A percentile compares a stretch with the other conserved stretches of the same genome.
phyloP scores from a whole-genome alignment of 2,888 invertebrate genomes.

The Gerosis bhagava region DNA sequence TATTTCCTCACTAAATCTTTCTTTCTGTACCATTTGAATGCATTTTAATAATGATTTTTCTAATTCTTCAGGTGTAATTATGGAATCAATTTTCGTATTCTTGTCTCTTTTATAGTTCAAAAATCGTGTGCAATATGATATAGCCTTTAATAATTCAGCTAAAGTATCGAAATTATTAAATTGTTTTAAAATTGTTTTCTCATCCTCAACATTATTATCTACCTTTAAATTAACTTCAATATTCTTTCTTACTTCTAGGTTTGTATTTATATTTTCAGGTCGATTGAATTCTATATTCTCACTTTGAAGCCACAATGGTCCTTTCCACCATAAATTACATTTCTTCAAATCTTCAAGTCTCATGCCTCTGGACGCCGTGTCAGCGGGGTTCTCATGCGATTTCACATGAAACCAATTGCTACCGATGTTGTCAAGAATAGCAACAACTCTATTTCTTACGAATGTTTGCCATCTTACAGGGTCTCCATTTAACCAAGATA shows the following conservation, averaged over 20 bases:
- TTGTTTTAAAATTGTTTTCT: background rate
- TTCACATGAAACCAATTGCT: slow-evolving; percentile 26
- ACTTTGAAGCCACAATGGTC: slow-evolving; percentile 21
- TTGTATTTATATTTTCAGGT: slow-evolving; percentile 1
- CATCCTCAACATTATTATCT: too few relatives aligned
- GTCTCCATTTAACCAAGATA: slow-evolving; percentile 27
- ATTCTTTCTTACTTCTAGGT: too few relatives aligned
- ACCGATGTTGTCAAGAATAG: too few relatives aligned
- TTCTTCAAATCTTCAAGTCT: too few relatives aligned
- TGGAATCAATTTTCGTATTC: background rate
- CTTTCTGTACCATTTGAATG: slow-evolving; percentile 27
- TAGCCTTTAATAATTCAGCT: slow-evolving; percentile 4
- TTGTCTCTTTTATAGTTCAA: background rate
- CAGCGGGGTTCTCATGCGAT: slow-evolving; percentile 36
- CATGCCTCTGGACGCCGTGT: slow-evolving; percentile 38
- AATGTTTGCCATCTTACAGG: slow-evolving; percentile 27
- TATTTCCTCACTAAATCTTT: slow-evolving; percentile 24
- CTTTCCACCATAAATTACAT: too few relatives aligned
- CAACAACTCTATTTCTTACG: slow-evolving; percentile 23
- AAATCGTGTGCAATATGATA: slow-evolving; percentile 6
- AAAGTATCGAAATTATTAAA: slow-evolving; percentile 1
- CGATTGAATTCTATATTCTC: slow-evolving; percentile 8
- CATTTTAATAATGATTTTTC: slow-evolving; percentile 25
- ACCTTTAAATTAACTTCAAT: too few relatives aligned
- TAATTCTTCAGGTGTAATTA: slow-evolving; percentile 29